Evolutionary conservation across 1,140 invertebrate species (phyloP).

Genomic region (Penaeus japonicus): DNA sequence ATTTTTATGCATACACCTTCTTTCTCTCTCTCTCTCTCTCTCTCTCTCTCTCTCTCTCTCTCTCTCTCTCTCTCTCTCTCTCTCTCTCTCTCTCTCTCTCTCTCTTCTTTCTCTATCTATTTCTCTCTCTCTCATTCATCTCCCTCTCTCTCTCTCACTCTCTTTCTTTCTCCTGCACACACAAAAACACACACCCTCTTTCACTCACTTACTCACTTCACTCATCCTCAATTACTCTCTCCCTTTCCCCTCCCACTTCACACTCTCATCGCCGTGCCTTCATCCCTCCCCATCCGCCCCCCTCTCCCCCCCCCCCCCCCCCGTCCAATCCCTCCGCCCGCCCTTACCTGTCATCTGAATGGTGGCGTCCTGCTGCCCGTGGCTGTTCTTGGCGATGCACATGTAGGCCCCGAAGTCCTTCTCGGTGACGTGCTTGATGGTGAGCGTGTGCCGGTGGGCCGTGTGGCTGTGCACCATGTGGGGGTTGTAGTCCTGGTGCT

Average conservation of each 20-base stretch:
- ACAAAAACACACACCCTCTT: neutral
- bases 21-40: neutral
- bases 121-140: neutral
- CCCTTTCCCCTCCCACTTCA: too few relatives aligned
- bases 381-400: constrained; percentile 51
- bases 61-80: neutral
- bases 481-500: constrained; percentile 11
- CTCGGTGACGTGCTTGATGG: constrained; percentile 49
- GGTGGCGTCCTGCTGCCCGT: neutral
- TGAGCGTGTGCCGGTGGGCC: constrained; percentile 54
- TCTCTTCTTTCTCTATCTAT: neutral
- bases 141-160: neutral
- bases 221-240: neutral
- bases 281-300: neutral
- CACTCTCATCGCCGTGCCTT: too few relatives aligned
- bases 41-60: neutral
- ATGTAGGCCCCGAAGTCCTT: constrained; percentile 54
- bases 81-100: neutral
- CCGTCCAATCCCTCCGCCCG: neutral
- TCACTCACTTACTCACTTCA: neutral
- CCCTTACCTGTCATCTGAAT: constrained; percentile 30
- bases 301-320: neutral
- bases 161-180: neutral
- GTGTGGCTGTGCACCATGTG: constrained; percentile 38
- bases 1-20: too few relatives aligned